These are phyloP conservation scores for Clinocottus analis DNA, from an alignment of 2,113 vertebrate species.

Conservation along the genomic window DNA sequence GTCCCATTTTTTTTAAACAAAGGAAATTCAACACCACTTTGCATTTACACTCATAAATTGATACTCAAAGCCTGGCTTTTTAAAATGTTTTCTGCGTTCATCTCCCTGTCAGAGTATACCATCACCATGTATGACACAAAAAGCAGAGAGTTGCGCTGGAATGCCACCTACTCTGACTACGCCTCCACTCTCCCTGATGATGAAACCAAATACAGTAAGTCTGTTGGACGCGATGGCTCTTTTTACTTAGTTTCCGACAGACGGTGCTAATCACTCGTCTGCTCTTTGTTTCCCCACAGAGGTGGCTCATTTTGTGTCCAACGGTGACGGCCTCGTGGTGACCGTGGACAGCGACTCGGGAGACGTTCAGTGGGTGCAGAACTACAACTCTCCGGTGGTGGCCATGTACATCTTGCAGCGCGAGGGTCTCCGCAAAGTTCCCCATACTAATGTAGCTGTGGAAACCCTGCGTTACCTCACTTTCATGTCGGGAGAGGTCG, in stretches of 20 bases:
- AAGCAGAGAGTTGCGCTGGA: conserved; percentile 96
- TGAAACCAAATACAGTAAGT: conserved; percentile 93
- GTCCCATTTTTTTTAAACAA: background rate
- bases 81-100: background rate
- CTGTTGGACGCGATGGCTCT: background rate
- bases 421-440: conserved; percentile 91
- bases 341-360: conserved; percentile 96
- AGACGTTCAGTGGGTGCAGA: conserved; percentile 95
- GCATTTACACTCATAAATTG: background rate
- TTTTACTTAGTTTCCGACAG: background rate
- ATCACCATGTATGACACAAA: conserved; percentile 99
- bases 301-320: conserved; percentile 98
- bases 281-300: conserved; percentile 75
- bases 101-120: conserved; percentile 89
- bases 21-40: conserved; percentile 12
- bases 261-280: background rate
- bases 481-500: conserved; percentile 97
- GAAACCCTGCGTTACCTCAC: conserved; percentile 97
- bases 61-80: conserved; percentile 11
- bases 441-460: conserved; percentile 93
- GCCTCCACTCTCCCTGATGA: conserved; percentile 93
- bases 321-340: conserved; percentile 96
- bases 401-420: conserved; percentile 98
- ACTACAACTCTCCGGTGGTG: conserved; percentile 97
- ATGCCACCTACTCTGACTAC: conserved; percentile 98